Evolutionary conservation across 2,113 vertebrate species (phyloP), one percentile per base, ranked within the genome.

Genomic region (Pithys albifrons): DNA sequence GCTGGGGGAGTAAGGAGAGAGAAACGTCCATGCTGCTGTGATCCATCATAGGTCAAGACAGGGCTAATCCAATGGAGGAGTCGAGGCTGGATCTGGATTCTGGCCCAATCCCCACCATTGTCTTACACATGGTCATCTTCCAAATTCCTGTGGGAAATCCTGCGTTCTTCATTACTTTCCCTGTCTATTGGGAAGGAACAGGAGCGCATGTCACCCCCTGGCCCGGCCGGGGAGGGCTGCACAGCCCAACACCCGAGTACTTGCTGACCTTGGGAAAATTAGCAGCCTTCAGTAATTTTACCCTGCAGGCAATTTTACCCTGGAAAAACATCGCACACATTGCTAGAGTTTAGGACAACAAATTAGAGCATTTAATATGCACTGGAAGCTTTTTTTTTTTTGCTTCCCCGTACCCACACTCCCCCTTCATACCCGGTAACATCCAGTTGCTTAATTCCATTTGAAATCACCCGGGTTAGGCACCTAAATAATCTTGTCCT

Each of bases 401-500:
- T 23, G 6, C 5, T 35, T 14, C 9, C 12, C 17, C 10, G 59
- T n/a, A 54, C 33, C 27, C 62, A 24, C 78, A 52, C 23, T 16
- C 43, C 57, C 37, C 7, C 14, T 14, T 9, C 7, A 8, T 5
- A 4, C 35, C 65, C 45, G 43, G 66, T 89, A 91, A 79, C 49
- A 91, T 93, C 94, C 92, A 94, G 67, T 97, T 84, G 59, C 92
- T 94, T 96, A 95, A 90, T 92, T 88, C 95, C 81, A 78, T 95
- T 92, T 85, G 95, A 95, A 97, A 96, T 91, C 95, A 91, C 43
- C 80, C 86, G 0, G 79, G 85, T 69, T 95, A 95, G 92, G 88
- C 93, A 94, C 95, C 96, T 94, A 94, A 95, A 96, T 95, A 96
- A 95, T 97, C 96, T 96, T 96, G 95, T 96, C 96, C 96, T 96